Evolutionary conservation across 2,797 vertebrate species (phyloP).

Genomic region (Crypturellus tataupa): DNA sequence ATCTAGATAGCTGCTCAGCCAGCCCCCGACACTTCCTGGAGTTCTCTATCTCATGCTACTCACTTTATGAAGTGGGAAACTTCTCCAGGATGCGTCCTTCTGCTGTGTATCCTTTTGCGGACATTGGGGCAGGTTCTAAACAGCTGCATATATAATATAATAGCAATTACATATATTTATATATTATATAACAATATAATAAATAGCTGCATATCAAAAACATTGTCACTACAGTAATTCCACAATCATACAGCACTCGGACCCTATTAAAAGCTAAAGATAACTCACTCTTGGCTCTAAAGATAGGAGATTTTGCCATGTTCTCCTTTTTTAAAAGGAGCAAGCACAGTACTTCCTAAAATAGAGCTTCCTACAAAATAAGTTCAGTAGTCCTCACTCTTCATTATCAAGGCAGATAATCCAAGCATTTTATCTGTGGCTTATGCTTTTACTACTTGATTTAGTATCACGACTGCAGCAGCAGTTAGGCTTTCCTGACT

Average conservation of each 20-base stretch:
- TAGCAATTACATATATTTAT: too few species aligned
- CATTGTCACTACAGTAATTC: too few species aligned
- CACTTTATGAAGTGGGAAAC: not conserved
- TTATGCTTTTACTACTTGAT: not conserved
- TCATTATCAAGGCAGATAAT: not conserved
- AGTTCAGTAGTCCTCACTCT: not conserved
- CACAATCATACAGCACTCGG: not conserved
- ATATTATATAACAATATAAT: not conserved
- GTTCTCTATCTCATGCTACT: not conserved
- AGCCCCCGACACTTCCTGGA: not conserved
- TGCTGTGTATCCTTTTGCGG: not conserved
- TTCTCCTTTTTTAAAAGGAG: not conserved
- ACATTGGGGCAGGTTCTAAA: not conserved
- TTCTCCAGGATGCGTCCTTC: not conserved
- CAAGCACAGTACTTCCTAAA: not conserved
- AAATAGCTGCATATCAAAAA: not conserved
- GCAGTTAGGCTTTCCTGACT: not conserved
- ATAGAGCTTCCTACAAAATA: not conserved
- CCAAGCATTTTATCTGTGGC: not conserved
- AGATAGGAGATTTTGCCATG: too few species aligned
- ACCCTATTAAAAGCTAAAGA: not conserved
- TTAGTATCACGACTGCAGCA: not conserved
- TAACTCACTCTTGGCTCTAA: too few species aligned
- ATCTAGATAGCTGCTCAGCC: too few species aligned
- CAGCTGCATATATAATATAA: not conserved